Evolutionary conservation across 1,140 invertebrate species (phyloP), one percentile per base, ranked within the genome.

Genomic region (Chrysoperla carnea): DNA sequence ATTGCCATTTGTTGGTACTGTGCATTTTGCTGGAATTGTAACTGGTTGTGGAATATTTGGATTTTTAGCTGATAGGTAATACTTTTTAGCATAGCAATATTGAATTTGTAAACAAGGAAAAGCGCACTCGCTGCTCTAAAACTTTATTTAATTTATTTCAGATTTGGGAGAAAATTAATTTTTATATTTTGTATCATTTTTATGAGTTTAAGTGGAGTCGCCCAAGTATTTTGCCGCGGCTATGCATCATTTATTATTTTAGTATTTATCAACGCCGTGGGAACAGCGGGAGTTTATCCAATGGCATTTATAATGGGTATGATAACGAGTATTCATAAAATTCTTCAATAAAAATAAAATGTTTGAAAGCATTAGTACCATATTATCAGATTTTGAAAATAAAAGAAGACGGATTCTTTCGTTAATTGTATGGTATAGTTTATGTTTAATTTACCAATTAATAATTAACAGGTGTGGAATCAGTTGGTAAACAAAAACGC

Each of bases 391-490:
- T n/a, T n/a, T n/a, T n/a, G n/a, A n/a, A n/a, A n/a, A n/a, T n/a
- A n/a, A n/a, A n/a, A n/a, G n/a, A n/a, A n/a, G n/a, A n/a, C n/a
- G n/a, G n/a, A n/a, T n/a, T n/a, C n/a, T n/a, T n/a, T n/a, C n/a
- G n/a, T n/a, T n/a, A n/a, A n/a, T n/a, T n/a, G n/a, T n/a, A n/a
- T n/a, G n/a, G n/a, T n/a, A n/a, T n/a, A n/a, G n/a, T n/a, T n/a
- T n/a, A n/a, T n/a, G n/a, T n/a, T n/a, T n/a, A n/a, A n/a, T n/a
- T n/a, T n/a, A n/a, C n/a, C n/a, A n/a, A n/a, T n/a, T n/a, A n/a
- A n/a, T n/a, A n/a, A n/a, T n/a, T n/a, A n/a, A n/a, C 44, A 76
- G 74, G 72, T 33, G 66, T 80, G 11, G 78, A 81, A 61, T 67
- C 76, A 63, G 73, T 80, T 8, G 75, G 75, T 2, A 65, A 66